Percentiles rank a stretch among this genome's conserved stretches.
Evolutionary conservation across 2,888 invertebrate genomes (phyloP).

Genomic region (Isoperla grammatica): DNA sequence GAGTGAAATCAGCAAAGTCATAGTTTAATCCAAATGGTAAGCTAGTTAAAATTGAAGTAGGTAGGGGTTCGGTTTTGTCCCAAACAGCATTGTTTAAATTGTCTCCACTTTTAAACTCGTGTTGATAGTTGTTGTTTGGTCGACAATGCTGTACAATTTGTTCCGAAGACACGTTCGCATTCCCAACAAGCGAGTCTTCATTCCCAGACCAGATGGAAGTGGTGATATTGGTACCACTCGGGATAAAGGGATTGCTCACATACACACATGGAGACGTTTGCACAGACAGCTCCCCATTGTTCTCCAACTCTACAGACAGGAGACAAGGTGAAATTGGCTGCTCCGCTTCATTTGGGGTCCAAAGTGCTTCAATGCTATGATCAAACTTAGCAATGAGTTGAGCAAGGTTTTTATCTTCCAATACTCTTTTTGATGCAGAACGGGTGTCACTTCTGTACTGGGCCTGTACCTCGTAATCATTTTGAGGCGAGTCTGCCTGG

Average conservation of each 20-base stretch:
- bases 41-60: constrained; percentile 19
- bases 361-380: constrained; percentile 60
- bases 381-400: constrained; percentile 63
- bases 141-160: too few relatives aligned
- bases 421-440: constrained; percentile 40
- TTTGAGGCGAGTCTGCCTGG: constrained; percentile 3
- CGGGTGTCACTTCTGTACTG: constrained; percentile 31
- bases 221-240: constrained; percentile 48
- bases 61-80: constrained; percentile 19
- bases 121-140: too few relatives aligned
- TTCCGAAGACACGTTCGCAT: too few relatives aligned
- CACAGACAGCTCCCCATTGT: constrained; percentile 30
- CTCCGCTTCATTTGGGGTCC: constrained; percentile 44
- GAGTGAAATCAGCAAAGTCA: constrained; percentile 7
- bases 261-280: not conserved
- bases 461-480: not conserved
- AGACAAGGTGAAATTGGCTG: not conserved
- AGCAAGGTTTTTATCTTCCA: constrained; percentile 50
- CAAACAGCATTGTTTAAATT: not conserved
- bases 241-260: constrained; percentile 40
- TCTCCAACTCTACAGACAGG: constrained; percentile 34
- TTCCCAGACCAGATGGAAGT: constrained; percentile 50
- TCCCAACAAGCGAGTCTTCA: constrained; percentile 11
- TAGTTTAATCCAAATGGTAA: constrained; percentile 15
- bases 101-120: too few relatives aligned